phyloP scores from a whole-genome alignment of 2,113 vertebrate genomes.

The Eulemur rufifrons region DNA sequence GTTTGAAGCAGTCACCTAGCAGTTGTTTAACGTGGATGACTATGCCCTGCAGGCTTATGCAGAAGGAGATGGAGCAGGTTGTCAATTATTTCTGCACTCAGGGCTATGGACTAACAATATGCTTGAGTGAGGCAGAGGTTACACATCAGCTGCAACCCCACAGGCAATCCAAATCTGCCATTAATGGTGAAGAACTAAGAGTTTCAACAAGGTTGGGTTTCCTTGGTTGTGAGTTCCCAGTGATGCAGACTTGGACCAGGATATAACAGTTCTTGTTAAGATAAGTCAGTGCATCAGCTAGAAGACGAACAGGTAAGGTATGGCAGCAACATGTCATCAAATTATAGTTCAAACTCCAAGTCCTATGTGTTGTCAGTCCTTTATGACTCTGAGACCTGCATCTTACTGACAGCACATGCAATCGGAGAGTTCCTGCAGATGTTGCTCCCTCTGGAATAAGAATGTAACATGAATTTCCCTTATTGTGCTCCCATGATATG shows the following conservation, averaged over 20 bases:
- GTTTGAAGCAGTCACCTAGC: conserved; percentile 66
- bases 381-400: background rate
- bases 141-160: conserved; percentile 51
- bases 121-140: conserved; percentile 54
- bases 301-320: conserved; percentile 49
- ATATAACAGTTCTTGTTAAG: conserved; percentile 51
- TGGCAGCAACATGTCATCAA: conserved; percentile 39
- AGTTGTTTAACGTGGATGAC: conserved; percentile 52
- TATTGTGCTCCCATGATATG: background rate
- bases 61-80: conserved; percentile 59
- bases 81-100: conserved; percentile 78
- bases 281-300: conserved; percentile 9
- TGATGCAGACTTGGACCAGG: conserved; percentile 45
- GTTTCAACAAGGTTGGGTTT: conserved; percentile 48
- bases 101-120: conserved; percentile 71
- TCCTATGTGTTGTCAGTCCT: background rate
- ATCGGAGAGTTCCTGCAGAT: background rate
- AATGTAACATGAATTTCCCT: background rate
- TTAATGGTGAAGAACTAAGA: conserved; percentile 44
- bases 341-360: conserved; percentile 48
- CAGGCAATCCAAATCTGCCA: conserved; percentile 53
- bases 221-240: conserved; percentile 42
- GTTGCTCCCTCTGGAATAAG: background rate
- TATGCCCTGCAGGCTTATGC: conserved; percentile 50
- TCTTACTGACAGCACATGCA: background rate